These are phyloP conservation scores for Oryctolagus cuniculus DNA, from an alignment of 2,113 vertebrate genomes.

Conservation along the genomic window mOryCun1.1 NC_091448.1:36782001-36782500, in stretches of 20 bases:
- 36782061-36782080: background rate
- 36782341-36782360: background rate
- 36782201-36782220: background rate
- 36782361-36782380: background rate
- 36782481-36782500: background rate
- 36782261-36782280: background rate
- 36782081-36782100: background rate
- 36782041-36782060: no score
- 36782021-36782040: no score
- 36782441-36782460: background rate
- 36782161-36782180: background rate
- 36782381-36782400: background rate
- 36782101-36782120: background rate
- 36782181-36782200: background rate
- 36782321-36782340: background rate
- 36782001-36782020: no score
- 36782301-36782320: background rate
- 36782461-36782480: background rate
- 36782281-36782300: background rate
- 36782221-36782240: background rate
- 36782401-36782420: constrained; percentile 22
- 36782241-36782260: background rate
- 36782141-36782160: no score
- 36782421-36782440: background rate
- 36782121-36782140: no score